Percentiles rank a stretch among this genome's conserved stretches.
Evolutionary conservation across 30 jellyfish, hydroid and myxozoan species (phyloP).

Genomic region (Aurelia coerulea): DNA sequence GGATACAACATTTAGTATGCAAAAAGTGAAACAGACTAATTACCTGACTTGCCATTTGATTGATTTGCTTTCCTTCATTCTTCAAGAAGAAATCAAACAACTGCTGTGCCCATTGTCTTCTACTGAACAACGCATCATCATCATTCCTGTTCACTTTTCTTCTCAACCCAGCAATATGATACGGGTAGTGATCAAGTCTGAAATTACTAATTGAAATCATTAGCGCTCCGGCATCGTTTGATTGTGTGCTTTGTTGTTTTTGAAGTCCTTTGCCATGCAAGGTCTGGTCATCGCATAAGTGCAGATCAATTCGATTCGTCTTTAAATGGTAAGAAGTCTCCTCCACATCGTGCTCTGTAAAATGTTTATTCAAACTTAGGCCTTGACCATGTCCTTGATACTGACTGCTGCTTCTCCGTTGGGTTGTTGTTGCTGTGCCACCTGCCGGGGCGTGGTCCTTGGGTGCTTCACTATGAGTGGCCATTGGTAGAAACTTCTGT

Average conservation of each 20-base stretch:
- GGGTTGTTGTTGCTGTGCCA: constrained; percentile 4
- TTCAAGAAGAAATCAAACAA: constrained; percentile 77
- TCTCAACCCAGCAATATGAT: constrained; percentile 88
- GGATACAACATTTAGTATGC: no score
- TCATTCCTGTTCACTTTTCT: constrained; percentile 64
- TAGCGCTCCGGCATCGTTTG: constrained; percentile 80
- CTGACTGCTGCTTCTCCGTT: constrained; percentile 13
- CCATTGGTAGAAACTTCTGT: constrained; percentile 81
- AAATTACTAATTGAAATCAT: constrained; percentile 71
- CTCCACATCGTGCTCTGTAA: constrained; percentile 79
- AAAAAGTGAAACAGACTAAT: not conserved
- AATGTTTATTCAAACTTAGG: constrained; percentile 47
- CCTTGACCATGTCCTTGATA: constrained; percentile 65
- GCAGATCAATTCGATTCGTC: constrained; percentile 88
- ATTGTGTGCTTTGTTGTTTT: not conserved
- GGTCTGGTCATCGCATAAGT: constrained; percentile 92
- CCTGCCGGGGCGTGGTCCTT: constrained; percentile 41
- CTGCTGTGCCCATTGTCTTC: constrained; percentile 97
- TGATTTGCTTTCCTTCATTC: constrained; percentile 78
- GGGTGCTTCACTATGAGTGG: constrained; percentile 73
- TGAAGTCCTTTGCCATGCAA: constrained; percentile 49
- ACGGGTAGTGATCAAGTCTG: constrained; percentile 93
- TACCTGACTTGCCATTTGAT: constrained; percentile 32
- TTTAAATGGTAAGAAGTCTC: constrained; percentile 92
- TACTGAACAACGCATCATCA: constrained; percentile 79